Evolutionary conservation across 1,140 invertebrate genomes (phyloP), one percentile per base, ranked within the genome.

Genomic region (Homalodisca vitripennis): DNA sequence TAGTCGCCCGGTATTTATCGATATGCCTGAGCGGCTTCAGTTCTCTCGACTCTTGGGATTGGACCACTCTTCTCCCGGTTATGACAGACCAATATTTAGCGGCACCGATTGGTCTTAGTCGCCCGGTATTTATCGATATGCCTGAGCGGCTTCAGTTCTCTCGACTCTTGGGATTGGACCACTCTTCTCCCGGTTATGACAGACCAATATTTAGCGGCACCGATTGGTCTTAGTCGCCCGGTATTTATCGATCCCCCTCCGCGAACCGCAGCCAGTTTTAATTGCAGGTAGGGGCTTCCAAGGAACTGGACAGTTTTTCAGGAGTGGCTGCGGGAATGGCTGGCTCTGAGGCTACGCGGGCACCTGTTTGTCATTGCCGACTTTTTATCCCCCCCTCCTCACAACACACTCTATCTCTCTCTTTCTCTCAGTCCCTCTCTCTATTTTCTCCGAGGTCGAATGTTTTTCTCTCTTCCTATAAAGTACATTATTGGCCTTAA

Each of bases 381-480:
- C 47, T 53, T 57, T 68, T 57, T 68, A n/a, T 41, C 34, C 24
- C 51, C 55, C 34, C 29, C 29, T 55, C 65, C 22, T 10, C 1
- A 12, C 41, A 3, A 46, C 46, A 2, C 29, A 6, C 46, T 29
- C 26, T 63, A 22, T 32, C 20, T 62, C 67, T 74, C 46, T 55
- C 30, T 46, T 34, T 68, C 46, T 29, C 34, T 27, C 68, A 22
- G 31, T 47, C 64, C 51, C 48, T 66, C 26, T 68, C 17, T 29
- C 67, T 63, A 17, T 1, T 29, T 53, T 32, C 2, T 24, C 20
- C 53, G 29, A 1, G 14, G 34, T 41, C 34, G 6, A 41, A 6
- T 41, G 34, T 41, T n/a, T n/a, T n/a, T n/a, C n/a, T n/a, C n/a
- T n/a, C n/a, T n/a, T n/a, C n/a, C n/a, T n/a, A n/a, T n/a, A n/a